phyloP scores from a whole-genome alignment of 2,113 vertebrate genomes.

The Phalacrocorax aristotelis region DNA sequence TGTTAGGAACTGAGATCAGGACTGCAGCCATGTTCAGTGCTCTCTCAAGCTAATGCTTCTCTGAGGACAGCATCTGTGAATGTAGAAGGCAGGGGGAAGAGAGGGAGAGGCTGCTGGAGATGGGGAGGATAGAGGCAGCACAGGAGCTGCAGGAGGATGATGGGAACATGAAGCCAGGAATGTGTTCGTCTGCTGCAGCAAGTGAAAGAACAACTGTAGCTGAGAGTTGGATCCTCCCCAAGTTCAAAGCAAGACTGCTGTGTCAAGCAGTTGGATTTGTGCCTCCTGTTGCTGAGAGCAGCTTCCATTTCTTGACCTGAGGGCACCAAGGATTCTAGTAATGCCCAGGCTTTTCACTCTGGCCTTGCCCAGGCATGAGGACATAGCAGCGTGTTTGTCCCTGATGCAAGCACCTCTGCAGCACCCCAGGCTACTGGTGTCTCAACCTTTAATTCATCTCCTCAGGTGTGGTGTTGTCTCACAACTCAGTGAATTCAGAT shows the following conservation, averaged over 20 bases:
- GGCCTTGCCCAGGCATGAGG: background rate
- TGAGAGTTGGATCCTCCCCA: background rate
- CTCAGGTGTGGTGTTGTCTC: background rate
- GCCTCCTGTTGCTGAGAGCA: background rate
- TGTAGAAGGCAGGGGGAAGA: background rate
- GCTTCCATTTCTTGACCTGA: background rate
- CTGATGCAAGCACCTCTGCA: background rate
- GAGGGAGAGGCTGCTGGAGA: background rate
- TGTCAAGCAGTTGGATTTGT: background rate
- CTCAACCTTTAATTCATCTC: background rate
- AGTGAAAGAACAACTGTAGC: background rate
- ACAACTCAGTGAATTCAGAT: fast-evolving
- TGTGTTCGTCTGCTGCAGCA: background rate
- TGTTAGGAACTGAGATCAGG: background rate
- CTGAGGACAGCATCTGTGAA: background rate
- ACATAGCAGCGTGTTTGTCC: background rate
- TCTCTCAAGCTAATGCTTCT: background rate
- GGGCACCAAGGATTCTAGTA: background rate
- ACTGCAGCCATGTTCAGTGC: background rate
- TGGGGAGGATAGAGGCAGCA: background rate
- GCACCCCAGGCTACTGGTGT: background rate
- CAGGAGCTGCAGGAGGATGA: background rate
- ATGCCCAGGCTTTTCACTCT: background rate
- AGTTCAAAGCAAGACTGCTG: background rate
- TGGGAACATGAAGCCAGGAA: background rate